Conservation (phyloP, 1,140 invertebrate genomes). For the Halictus rubicundus region DNA sequence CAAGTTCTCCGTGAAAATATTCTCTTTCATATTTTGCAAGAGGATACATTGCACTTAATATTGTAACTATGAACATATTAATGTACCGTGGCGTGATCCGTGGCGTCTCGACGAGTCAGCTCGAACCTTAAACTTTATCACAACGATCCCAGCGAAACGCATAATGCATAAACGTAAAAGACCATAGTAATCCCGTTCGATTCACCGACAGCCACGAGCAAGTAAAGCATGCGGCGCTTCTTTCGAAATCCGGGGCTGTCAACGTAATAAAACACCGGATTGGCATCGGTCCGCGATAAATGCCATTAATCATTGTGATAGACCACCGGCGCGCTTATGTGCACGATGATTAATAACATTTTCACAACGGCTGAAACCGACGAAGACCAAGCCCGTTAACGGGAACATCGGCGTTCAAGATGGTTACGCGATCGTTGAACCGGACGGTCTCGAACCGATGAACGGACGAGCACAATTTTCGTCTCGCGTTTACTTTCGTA, state of each 20-base stretch:
- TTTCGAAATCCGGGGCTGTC: conserved; percentile 33
- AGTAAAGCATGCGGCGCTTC: neutral
- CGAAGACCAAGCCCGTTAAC: conserved; percentile 53
- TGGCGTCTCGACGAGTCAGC: too few relatives aligned
- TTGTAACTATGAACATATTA: too few relatives aligned
- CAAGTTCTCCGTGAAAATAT: too few relatives aligned
- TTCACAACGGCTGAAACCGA: conserved; percentile 46
- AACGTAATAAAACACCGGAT: conserved; percentile 28
- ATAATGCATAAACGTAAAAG: neutral
- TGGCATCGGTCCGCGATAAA: conserved; percentile 17
- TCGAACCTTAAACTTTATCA: too few relatives aligned
- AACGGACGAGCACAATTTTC: conserved; percentile 17
- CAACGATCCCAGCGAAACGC: neutral
- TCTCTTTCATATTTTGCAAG: too few relatives aligned
- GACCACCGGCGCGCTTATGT: conserved; percentile 41
- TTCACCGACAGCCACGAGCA: neutral
- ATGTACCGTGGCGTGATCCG: too few relatives aligned
- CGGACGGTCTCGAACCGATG: conserved; percentile 20
- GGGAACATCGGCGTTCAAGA: conserved; percentile 47
- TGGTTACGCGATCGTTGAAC: conserved; percentile 60
- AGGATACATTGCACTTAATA: too few relatives aligned
- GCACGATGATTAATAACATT: conserved; percentile 63
- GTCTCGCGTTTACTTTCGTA: conserved; percentile 29
- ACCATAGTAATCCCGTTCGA: neutral
- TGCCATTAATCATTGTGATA: conserved; percentile 45